Evolutionary conservation across 2,113 vertebrate species (phyloP).

Genomic region (Taurulus bubalis): DNA sequence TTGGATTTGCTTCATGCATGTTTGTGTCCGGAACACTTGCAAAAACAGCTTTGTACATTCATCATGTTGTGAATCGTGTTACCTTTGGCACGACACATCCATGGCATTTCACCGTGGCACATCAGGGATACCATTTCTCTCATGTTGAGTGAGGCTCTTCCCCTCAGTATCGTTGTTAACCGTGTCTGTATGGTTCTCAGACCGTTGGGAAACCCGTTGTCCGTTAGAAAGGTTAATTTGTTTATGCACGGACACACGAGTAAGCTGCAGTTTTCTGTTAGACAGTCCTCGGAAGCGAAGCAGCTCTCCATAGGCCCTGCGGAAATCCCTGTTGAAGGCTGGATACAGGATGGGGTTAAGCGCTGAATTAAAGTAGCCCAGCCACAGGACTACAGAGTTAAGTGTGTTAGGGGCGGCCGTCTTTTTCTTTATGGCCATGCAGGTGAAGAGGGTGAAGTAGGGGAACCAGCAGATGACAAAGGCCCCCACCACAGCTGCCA

Average conservation of each 20-base stretch:
- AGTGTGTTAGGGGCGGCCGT: conserved; percentile 49
- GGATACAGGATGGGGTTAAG: conserved; percentile 95
- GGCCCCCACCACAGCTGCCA: conserved; percentile 91
- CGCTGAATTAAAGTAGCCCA: conserved; percentile 95
- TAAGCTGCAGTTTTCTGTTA: conserved; percentile 9
- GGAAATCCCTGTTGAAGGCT: conserved; percentile 92
- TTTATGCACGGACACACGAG: conserved; percentile 31
- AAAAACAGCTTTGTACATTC: not conserved
- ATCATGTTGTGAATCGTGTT: not conserved
- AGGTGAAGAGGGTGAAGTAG: conserved; percentile 91
- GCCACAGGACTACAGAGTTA: conserved; percentile 85
- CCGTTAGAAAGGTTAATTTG: conserved; percentile 49
- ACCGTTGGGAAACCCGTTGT: conserved; percentile 55
- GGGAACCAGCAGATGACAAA: conserved; percentile 96
- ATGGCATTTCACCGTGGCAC: conserved; percentile 49
- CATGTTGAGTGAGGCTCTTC: conserved; percentile 19
- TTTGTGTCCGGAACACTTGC: not conserved
- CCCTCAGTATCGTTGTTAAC: conserved; percentile 40
- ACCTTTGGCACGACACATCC: conserved; percentile 15
- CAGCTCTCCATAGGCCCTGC: conserved; percentile 87
- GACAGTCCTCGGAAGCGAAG: conserved; percentile 79
- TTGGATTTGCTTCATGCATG: not conserved
- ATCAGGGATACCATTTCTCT: conserved; percentile 43
- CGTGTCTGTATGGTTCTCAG: conserved; percentile 40
- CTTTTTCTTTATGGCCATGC: conserved; percentile 81